Evolutionary conservation across 2,888 invertebrate species (phyloP).

Genomic region (Dicycla oo): DNA sequence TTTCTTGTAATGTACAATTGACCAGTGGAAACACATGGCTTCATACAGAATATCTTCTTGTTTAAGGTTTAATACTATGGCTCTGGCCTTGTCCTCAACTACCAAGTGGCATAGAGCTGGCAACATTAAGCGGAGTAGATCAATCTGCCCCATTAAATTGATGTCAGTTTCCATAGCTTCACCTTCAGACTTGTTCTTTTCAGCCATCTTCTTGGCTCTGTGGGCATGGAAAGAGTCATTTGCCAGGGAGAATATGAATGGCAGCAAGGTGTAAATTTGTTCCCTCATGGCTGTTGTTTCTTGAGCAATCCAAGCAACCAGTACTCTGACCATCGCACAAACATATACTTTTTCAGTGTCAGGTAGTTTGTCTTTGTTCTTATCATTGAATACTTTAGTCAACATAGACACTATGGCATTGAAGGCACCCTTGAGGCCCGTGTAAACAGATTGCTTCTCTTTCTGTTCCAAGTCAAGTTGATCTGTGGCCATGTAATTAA

Average conservation of each 20-base stretch:
- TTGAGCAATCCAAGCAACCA: constrained; percentile 97
- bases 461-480: constrained; percentile 96
- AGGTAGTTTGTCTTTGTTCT: constrained; percentile 92
- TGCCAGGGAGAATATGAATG: constrained; percentile 94
- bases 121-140: constrained; percentile 95
- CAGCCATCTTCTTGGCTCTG: constrained; percentile 92
- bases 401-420: constrained; percentile 94
- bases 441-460: constrained; percentile 97
- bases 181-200: constrained; percentile 91
- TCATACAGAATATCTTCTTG: constrained; percentile 95
- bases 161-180: constrained; percentile 86
- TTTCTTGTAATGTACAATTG: constrained; percentile 95
- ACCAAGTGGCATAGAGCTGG: constrained; percentile 97
- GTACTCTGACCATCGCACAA: constrained; percentile 95
- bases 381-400: constrained; percentile 93
- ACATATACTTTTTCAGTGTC: constrained; percentile 94
- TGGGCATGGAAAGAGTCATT: constrained; percentile 95
- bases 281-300: constrained; percentile 97
- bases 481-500: constrained; percentile 95
- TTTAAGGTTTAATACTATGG: constrained; percentile 94
- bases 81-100: constrained; percentile 96
- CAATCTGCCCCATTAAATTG: constrained; percentile 90
- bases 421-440: constrained; percentile 97
- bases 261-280: constrained; percentile 95
- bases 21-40: constrained; percentile 95